phyloP scores from a whole-genome alignment of 1,140 invertebrate species.

The Drosophila truncata region DNA sequence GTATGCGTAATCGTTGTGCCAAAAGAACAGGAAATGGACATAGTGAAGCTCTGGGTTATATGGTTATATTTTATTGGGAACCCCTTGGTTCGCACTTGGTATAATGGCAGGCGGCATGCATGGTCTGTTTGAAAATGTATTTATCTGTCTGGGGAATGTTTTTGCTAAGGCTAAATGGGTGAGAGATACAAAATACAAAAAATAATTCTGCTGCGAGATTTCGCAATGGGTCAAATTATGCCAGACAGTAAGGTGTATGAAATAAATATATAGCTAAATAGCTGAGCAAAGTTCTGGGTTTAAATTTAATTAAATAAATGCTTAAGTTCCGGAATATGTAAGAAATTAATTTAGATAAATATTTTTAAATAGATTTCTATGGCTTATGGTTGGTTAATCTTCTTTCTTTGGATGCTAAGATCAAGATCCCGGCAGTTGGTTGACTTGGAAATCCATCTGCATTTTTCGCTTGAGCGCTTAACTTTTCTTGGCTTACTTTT shows the following conservation, averaged over 20 bases:
- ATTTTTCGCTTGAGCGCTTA: constrained; percentile 10
- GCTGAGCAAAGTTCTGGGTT: not conserved
- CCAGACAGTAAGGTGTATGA: constrained; percentile 1
- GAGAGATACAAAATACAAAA: not conserved
- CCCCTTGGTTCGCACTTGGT: constrained; percentile 3
- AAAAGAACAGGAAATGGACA: constrained; percentile 60
- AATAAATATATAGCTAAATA: not conserved
- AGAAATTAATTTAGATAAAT: too few relatives aligned
- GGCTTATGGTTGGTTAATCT: too few relatives aligned
- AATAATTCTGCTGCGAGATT: constrained; percentile 1
- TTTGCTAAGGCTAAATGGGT: constrained; percentile 10
- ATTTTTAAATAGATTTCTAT: not conserved
- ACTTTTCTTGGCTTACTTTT: constrained; percentile 13
- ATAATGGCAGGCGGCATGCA: too few relatives aligned
- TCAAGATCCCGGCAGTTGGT: not conserved
- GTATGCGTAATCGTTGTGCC: constrained; percentile 69
- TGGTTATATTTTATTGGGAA: constrained; percentile 16
- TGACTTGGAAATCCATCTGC: not conserved
- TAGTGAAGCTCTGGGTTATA: constrained; percentile 16
- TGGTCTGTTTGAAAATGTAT: constrained; percentile 32
- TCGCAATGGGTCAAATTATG: constrained; percentile 20
- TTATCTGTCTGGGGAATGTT: constrained; percentile 27
- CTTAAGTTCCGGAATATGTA: not conserved
- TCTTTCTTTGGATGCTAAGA: too few relatives aligned
- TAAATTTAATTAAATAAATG: not conserved